Conservation (phyloP, 2,113 vertebrate species). For the Solea senegalensis region DNA sequence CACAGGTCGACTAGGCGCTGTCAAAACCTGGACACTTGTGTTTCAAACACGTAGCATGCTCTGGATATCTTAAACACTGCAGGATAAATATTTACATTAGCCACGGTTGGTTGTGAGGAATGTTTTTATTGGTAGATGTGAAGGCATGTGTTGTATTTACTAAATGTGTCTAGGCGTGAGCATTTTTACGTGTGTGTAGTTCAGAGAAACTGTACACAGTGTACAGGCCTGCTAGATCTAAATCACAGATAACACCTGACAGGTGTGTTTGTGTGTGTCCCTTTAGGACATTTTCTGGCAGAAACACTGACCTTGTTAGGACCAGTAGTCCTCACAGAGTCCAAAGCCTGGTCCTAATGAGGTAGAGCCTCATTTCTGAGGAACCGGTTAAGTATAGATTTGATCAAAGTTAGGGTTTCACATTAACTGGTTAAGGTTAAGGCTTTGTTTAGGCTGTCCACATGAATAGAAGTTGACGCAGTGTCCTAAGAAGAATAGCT, state of each 20-base stretch:
- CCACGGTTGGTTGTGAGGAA: conserved; percentile 60
- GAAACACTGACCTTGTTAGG: too few species aligned
- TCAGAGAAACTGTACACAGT: conserved; percentile 47
- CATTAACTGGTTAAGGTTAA: too few species aligned
- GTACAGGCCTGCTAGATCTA: conserved; percentile 65
- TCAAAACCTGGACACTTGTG: conserved; percentile 60
- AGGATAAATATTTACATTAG: conserved; percentile 72
- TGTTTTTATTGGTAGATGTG: conserved; percentile 68
- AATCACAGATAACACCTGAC: conserved; percentile 67
- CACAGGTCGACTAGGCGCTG: conserved; percentile 16
- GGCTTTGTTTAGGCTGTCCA: too few species aligned
- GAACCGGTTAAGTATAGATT: too few species aligned
- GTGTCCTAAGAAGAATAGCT: too few species aligned
- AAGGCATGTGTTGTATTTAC: conserved; percentile 77
- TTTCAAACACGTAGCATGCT: conserved; percentile 60
- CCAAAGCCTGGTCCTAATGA: too few species aligned
- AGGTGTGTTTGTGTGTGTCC: conserved; percentile 10
- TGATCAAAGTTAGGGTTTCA: too few species aligned
- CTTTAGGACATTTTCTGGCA: too few species aligned
- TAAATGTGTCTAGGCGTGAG: conserved; percentile 50
- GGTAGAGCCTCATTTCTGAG: too few species aligned
- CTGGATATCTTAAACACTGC: conserved; percentile 64
- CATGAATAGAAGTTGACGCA: too few species aligned
- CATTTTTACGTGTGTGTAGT: conserved; percentile 38
- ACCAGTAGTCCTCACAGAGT: too few species aligned